Conservation (phyloP, 1,140 invertebrate species). For the Drosophila melanogaster region DNA sequence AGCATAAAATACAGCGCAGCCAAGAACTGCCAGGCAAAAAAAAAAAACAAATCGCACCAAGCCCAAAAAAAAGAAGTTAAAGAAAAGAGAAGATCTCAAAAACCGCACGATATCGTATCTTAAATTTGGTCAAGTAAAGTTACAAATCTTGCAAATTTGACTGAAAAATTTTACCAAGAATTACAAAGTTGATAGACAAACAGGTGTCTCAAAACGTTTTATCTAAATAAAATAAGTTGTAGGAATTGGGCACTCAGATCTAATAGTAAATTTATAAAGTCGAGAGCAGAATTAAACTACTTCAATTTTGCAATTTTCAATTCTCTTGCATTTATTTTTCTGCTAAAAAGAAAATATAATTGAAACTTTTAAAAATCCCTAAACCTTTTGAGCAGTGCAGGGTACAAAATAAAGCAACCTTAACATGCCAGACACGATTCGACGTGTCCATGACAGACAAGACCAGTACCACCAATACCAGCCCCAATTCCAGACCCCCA, state of each 20-base stretch:
- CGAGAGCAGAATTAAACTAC: too few relatives aligned
- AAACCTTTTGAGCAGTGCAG: not conserved
- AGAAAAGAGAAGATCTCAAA: not conserved
- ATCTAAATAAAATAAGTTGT: too few relatives aligned
- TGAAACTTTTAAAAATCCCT: not conserved
- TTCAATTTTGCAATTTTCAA: too few relatives aligned
- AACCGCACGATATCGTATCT: not conserved
- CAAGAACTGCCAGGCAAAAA: slow-evolving; percentile 5
- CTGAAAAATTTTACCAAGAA: too few relatives aligned
- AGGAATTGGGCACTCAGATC: too few relatives aligned
- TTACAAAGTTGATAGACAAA: too few relatives aligned
- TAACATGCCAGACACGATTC: slow-evolving; percentile 77
- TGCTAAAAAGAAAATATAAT: not conserved
- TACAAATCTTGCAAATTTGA: not conserved
- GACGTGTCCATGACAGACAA: slow-evolving; percentile 61
- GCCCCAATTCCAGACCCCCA: slow-evolving; percentile 10
- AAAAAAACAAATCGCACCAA: slow-evolving; percentile 24
- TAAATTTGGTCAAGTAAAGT: not conserved
- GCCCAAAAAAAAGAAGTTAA: slow-evolving; percentile 2
- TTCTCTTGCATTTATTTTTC: fast-evolving
- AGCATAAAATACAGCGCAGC: slow-evolving; percentile 72
- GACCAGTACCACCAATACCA: slow-evolving; percentile 31
- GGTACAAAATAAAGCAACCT: slow-evolving; percentile 38
- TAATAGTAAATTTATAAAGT: too few relatives aligned
- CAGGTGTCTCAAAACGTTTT: too few relatives aligned